Base-by-base conservation (phyloP, 2,888 invertebrate species). In the Aphodius granarius region DNA sequence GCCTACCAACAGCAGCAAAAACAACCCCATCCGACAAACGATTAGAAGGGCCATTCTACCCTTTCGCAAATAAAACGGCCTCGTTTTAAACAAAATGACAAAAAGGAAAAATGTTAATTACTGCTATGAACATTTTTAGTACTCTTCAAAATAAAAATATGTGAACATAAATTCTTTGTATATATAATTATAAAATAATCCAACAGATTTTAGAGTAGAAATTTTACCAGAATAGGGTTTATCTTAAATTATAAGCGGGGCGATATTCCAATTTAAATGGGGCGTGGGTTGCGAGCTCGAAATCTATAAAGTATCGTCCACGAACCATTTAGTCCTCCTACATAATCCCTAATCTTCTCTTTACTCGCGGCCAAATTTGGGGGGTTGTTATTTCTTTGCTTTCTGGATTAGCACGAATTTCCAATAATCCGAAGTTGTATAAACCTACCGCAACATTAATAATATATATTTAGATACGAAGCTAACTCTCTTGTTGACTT, bases 251-350 rank as follows among this genome's bases (percentile, higher is more conserved):
- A 43, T 43, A 43, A 9, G 9, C 13, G 43, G 43, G 43, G 9
- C 3, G 43, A 43, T 43, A 9, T 43, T 43, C 1, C 43, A 43
- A 43, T 43, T 43, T 43, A 43, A 43, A 43, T 43, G 43, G 43
- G 13, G 43, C 43, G 43, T 0, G 43, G 43, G 13, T 43, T 43
- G 6, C 43, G 43, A 13, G 43, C 43, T 43, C 68, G 5, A 68
- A 68, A 68, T 22, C 68, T 22, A 68, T 68, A 68, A 68, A 68
- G 68, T 68, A 68, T 68, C 20, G 19, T 68, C 18, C 68, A 68
- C 43, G 43, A 68, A 22, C 68, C 68, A 68, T 68, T 68, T 68
- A 68, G 21, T 20, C 20, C 22, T 68, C 20, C 21, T 68, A 68
- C n/a, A n/a, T n/a, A n/a, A 20, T 68, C 68, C 68, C 21, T 68